Base-by-base conservation (phyloP, 2,888 invertebrate species). In the Incurvaria masculella region DNA sequence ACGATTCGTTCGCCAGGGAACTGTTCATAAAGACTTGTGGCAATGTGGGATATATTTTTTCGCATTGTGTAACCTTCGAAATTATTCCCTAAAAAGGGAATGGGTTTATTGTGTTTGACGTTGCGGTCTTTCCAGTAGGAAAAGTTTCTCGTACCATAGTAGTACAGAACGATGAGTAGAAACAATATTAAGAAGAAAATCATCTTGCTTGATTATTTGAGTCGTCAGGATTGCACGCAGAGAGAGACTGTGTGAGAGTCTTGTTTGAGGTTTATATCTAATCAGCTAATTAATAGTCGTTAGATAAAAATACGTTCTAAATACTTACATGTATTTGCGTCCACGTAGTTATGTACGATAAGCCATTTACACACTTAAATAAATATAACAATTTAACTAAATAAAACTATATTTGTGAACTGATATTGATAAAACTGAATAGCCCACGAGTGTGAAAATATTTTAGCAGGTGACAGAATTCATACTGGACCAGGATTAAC, bases 1-100 rank as follows among this genome's bases (percentile, higher is more conserved):
- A 72, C 62, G 1, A 68, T 64, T 61, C 65, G 69, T 45, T 72
- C 73, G 2, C 63, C 51, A 1, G 66, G 63, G 45, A 65, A 69
- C 47, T 66, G 65, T 1, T 61, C 59, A 52, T 72, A 72, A 3
- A 68, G n/a, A 14, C 46, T 27, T 17, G 26, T 44, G 4, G 49
- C 45, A 10, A 47, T 21, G 18, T 52, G 21, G 40, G 52, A 48
- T 33, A 23, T 41, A 17, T 49, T 52, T 16, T 21, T 20, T 41
- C 14, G 26, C 4, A 26, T 33, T 2, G 27, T 4, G 42, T 42
- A 47, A 42, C 39, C 46, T 26, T 40, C 27, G 18, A 48, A 50
- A 19, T 48, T 46, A 21, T 45, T 52, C 1, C 52, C 52, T 23
- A 52, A 52, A 10, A 52, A 19, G 14, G 44, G 48, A 10, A 46